Evolutionary conservation across 2,888 invertebrate genomes (phyloP), one percentile per base, ranked within the genome.

Genomic region (Dorcus hopei): DNA sequence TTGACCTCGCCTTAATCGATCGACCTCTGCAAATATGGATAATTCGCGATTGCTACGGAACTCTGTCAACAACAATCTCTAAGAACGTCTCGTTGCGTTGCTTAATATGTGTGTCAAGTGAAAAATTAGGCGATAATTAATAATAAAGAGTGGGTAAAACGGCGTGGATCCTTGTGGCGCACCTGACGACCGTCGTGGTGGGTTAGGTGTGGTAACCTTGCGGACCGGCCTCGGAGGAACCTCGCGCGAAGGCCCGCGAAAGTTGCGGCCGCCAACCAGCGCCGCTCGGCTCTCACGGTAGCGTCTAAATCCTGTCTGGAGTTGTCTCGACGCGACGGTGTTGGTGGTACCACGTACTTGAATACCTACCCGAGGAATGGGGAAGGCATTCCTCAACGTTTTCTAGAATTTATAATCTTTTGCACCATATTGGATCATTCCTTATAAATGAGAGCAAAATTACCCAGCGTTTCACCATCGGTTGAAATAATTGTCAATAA

Each of bases 151-250:
- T 33, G 26, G 26, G 26, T 33, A 33, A 19, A 19, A 33, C 26
- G 26, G 45, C 39, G 47, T 50, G 7, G 48, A 67, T 65, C 66
- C 66, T 67, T 67, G 67, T 64, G 61, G 57, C 39, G 57, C 57
- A 52, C 65, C 58, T 57, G 64, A 64, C 59, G 64, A 64, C 62
- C 63, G 57, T 60, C 61, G 53, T 64, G 58, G 58, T 62, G 56
- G 61, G 59, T 64, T 68, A 66, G 74, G 76, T 74, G 75, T 73
- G 72, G 74, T 72, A 76, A 75, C 77, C 77, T 77, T 76, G 76
- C 70, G 55, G 63, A 51, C 66, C 70, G 73, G 70, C 76, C 76
- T 76, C 75, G 75, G 62, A 67, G 68, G 70, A 73, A 76, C 76
- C 77, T 74, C 72, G 74, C 62, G 63, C 63, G 73, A 74, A 74